Base-by-base conservation (phyloP, 2,113 vertebrate genomes). In the Oryzias melastigma region DNA sequence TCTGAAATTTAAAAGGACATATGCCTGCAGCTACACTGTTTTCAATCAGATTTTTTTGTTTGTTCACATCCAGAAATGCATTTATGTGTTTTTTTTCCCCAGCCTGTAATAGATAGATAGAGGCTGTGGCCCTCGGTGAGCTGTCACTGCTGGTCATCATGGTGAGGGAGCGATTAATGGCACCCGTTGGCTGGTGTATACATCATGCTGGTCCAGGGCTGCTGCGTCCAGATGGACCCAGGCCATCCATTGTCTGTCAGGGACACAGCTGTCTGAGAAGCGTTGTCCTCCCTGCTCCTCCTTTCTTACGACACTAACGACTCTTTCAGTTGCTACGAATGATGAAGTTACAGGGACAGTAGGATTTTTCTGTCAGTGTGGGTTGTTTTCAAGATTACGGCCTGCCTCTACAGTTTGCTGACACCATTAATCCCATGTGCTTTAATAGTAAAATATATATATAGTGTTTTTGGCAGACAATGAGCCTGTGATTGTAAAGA, bases 231-330 rank as follows among this genome's bases (percentile, higher is more conserved):
- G 95, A 97, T 96, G 94, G 95, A 95, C 92, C 91, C 83, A 91
- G 94, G 94, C 93, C 94, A 96, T 96, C 93, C 92, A 96, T 97
- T 94, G 93, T 93, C 92, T 96, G 94, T 96, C 95, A 97, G 95
- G 95, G 95, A 94, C 94, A 91, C 95, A 95, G 95, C 95, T 96
- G 94, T 94, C 94, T 93, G 87, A 90, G 88, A 92, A 91, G 91
- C 20, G 24, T 52, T 40, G 25, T 70, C 65, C 75, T 78, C 77
- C 48, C 62, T 46, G 60, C 63, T 52, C 50, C 91, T 70, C 29
- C 53, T 68, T 76, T 82, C 65, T 73, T 42, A 40, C 10, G 3
- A 1, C 6, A 4, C 62, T 85, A 79, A 83, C 62, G 43, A 72
- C 66, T 75, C 57, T 68, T 58, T 72, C 58, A 60, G 64, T 69